Percentiles rank a stretch among this genome's conserved stretches.
These are phyloP conservation scores for Empis livida DNA, from an alignment of 2,888 invertebrate genomes.

Conservation along the genomic window DNA sequence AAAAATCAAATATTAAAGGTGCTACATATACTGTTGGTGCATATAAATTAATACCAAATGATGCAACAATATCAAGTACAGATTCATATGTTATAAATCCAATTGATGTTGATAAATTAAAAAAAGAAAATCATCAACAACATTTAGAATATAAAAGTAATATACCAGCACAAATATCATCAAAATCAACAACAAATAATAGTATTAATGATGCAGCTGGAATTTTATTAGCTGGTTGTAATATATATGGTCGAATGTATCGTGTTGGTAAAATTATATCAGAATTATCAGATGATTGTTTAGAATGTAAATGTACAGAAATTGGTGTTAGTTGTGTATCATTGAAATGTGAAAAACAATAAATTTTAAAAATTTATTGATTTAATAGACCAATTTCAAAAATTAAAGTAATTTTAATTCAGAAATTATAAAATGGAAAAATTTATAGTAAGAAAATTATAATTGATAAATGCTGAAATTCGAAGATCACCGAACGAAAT, in stretches of 20 bases:
- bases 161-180: constrained; percentile 11
- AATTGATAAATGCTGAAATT: no score
- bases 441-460: no score
- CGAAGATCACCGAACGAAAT: no score
- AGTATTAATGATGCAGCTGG: constrained; percentile 36
- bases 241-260: constrained; percentile 83
- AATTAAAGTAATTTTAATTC: no score
- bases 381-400: neutral
- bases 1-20: neutral
- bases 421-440: no score
- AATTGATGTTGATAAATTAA: constrained; percentile 10
- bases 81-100: constrained; percentile 13
- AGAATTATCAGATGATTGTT: constrained; percentile 68
- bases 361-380: neutral
- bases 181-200: constrained; percentile 14
- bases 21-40: neutral
- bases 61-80: constrained; percentile 11
- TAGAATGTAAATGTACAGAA: constrained; percentile 77
- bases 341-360: constrained; percentile 39
- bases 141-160: constrained; percentile 5
- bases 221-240: constrained; percentile 66
- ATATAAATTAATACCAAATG: constrained; percentile 10
- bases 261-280: constrained; percentile 68
- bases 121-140: constrained; percentile 4
- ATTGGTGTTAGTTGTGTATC: constrained; percentile 71